phyloP scores from a whole-genome alignment of 2,113 vertebrate genomes.

The Chloroceryle aenea region DNA sequence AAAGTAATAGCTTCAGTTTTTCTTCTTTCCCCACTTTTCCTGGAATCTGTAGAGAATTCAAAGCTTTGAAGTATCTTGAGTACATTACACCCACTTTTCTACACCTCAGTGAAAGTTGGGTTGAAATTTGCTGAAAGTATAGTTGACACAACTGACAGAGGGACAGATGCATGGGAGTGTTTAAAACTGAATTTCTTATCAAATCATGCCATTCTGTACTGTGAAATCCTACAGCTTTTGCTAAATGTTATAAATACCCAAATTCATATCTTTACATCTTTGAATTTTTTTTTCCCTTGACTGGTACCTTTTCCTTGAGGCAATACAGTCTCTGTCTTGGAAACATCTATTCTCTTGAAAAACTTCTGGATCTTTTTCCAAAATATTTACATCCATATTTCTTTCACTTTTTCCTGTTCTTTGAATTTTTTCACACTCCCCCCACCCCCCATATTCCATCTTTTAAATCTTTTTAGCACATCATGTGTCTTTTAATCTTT shows the following conservation, averaged over 20 bases:
- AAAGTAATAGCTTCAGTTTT: not conserved
- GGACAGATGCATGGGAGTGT: not conserved
- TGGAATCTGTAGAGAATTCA: not conserved
- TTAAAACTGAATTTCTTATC: not conserved
- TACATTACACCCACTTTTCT: not conserved
- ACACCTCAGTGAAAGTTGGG: not conserved
- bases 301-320: not conserved
- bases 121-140: not conserved
- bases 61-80: not conserved
- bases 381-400: not conserved
- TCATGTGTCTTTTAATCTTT: not conserved
- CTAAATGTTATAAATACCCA: not conserved
- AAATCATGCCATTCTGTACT: not conserved
- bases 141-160: not conserved
- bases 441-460: not conserved
- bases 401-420: not conserved
- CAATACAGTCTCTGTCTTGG: not conserved
- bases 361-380: not conserved
- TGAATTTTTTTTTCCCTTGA: not conserved
- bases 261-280: not conserved
- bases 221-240: not conserved
- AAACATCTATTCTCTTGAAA: not conserved
- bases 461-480: not conserved
- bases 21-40: not conserved
- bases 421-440: not conserved